A percentile compares a stretch with the other conserved stretches of the same genome.
Evolutionary conservation across 2,888 invertebrate genomes (phyloP).

Genomic region (Epirrita christyi): DNA sequence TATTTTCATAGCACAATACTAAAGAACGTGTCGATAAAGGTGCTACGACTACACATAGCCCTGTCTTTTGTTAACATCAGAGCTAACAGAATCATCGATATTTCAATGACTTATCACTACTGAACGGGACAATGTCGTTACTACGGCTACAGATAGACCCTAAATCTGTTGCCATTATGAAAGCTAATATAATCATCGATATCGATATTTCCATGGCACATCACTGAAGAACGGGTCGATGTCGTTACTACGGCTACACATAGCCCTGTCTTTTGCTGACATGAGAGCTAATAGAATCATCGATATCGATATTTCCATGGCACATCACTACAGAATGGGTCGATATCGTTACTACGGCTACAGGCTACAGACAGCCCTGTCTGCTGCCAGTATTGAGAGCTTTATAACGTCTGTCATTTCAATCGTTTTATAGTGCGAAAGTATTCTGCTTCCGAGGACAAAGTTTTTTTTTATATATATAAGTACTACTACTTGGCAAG

Average conservation of each 20-base stretch:
- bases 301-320: no score
- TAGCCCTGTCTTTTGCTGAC: slow-evolving; percentile 31
- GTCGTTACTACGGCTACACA: slow-evolving; percentile 41
- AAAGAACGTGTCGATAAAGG: slow-evolving; percentile 41
- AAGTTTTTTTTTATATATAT: no score
- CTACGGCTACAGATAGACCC: no score
- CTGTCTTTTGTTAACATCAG: slow-evolving; percentile 20
- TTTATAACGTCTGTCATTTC: slow-evolving; percentile 6
- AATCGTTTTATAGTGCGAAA: background rate
- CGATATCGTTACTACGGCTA: no score
- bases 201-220: slow-evolving; percentile 16
- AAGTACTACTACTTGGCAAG: no score
- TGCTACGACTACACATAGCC: slow-evolving; percentile 41
- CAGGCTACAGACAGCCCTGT: slow-evolving; percentile 38
- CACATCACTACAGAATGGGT: no score
- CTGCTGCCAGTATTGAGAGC: slow-evolving; percentile 1
- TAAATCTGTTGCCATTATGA: no score
- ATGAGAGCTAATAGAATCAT: background rate
- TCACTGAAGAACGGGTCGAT: slow-evolving; percentile 41
- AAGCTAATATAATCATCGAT: slow-evolving; percentile 17
- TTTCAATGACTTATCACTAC: no score
- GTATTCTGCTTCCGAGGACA: no score
- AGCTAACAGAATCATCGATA: no score
- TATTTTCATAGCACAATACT: slow-evolving; percentile 23
- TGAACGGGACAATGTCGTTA: no score